These are phyloP conservation scores for Hylomyscus alleni DNA, from an alignment of 2,797 vertebrate genomes.

Conservation along the genomic window DNA sequence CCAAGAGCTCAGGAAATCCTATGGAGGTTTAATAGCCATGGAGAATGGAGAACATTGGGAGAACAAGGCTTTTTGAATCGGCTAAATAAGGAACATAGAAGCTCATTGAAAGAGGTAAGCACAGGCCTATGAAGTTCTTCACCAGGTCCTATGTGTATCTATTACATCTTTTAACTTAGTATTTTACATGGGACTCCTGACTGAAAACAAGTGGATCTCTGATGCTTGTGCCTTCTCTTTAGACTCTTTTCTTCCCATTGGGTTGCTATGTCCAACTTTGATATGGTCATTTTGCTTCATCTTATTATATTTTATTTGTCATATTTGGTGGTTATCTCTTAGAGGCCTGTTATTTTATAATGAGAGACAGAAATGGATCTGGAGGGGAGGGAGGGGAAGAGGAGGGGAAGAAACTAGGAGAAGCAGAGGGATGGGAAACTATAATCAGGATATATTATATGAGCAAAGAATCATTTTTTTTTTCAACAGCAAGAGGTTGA, in stretches of 20 bases:
- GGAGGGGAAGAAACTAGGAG: neutral
- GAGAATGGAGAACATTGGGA: neutral
- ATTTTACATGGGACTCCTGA: neutral
- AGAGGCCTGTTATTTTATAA: neutral
- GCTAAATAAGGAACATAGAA: neutral
- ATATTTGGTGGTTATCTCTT: neutral
- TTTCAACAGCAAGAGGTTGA: too few relatives aligned
- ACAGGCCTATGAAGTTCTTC: too few relatives aligned
- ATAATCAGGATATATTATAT: neutral
- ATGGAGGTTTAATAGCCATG: neutral
- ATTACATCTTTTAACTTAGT: neutral
- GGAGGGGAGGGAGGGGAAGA: neutral
- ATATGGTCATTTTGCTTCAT: neutral
- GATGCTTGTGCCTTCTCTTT: neutral
- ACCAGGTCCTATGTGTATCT: neutral
- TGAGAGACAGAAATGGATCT: neutral
- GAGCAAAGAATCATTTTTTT: too few relatives aligned
- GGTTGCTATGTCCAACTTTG: neutral
- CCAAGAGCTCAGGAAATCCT: neutral
- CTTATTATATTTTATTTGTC: neutral
- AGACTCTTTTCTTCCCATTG: neutral
- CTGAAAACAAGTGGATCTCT: neutral
- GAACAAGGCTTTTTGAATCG: neutral
- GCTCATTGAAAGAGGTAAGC: neutral
- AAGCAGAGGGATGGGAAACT: neutral